Evolutionary conservation across 2,888 invertebrate genomes (phyloP), one percentile per base, ranked within the genome.

Genomic region (Thalpophila matura): DNA sequence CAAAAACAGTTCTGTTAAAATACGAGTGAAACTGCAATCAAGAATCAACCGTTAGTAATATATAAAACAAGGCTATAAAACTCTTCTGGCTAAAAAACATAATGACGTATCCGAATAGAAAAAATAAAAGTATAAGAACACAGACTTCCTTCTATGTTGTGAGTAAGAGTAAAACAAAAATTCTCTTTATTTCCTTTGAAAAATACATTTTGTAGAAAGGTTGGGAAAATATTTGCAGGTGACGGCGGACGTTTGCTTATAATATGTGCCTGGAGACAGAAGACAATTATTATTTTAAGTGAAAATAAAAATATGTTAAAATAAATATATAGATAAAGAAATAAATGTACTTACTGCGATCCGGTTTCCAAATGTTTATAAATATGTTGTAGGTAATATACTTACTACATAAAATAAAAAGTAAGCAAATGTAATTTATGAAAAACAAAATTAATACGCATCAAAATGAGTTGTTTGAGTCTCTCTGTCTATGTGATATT

Each of bases 211-310:
- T 43, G 29, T 20, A 31, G 37, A 53, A 50, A 43, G 59, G 38
- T 46, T 50, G 43, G 43, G 38, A 43, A 53, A 75, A 70, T 61
- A 71, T 74, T 74, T 75, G 20, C 71, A 70, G 54, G 50, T 69
- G 57, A 54, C 37, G 16, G 47, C 57, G 35, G 42, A 37, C 46
- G 37, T 54, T 55, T 60, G 18, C 31, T 54, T 24, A 46, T 4
- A n/a, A 46, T 4, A n/a, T 29, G 35, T 60, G 47, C 6, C 38
- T 6, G 14, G 51, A 47, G 54, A 9, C 29, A 49, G 12, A 50
- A 42, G 37, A 49, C 14, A 20, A 50, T n/a, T n/a, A n/a, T n/a
- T n/a, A n/a, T 22, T 51, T 38, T 2, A 35, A 53, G 20, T 47
- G 16, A 7, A 49, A 26, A 50, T 18, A 7, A 43, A 45, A 5